Conservation (phyloP, 1,140 invertebrate species). For the Tetranychus urticae region DNA sequence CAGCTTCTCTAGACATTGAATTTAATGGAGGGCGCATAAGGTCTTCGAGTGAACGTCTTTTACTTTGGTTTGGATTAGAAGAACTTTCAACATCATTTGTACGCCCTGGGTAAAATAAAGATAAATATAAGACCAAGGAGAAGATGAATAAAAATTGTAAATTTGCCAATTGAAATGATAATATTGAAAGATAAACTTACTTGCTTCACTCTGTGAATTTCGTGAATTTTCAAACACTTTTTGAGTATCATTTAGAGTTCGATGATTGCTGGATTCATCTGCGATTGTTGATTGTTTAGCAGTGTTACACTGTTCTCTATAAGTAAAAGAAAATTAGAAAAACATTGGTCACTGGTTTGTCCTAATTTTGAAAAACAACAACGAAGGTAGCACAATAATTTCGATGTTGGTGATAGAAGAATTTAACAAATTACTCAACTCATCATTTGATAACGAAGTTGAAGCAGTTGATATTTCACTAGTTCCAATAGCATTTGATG, state of each 20-base stretch:
- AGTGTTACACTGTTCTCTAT: conserved; percentile 21
- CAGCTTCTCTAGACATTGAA: conserved; percentile 38
- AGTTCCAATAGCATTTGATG: too few relatives aligned
- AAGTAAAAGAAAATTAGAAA: conserved; percentile 13
- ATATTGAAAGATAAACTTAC: conserved; percentile 18
- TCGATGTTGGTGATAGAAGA: too few relatives aligned
- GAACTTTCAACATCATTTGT: conserved; percentile 21
- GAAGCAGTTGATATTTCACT: too few relatives aligned
- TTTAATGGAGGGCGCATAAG: conserved; percentile 48
- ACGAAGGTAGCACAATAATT: too few relatives aligned
- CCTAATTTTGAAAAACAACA: too few relatives aligned
- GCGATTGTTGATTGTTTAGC: conserved; percentile 32
- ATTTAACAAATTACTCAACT: too few relatives aligned
- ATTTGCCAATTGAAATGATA: not conserved
- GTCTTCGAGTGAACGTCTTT: conserved; percentile 37
- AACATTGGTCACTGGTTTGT: too few relatives aligned
- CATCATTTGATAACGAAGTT: too few relatives aligned
- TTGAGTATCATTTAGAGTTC: conserved; percentile 19
- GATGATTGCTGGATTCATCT: conserved; percentile 16
- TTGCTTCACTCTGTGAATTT: conserved; percentile 36
- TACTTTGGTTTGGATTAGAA: conserved; percentile 14
- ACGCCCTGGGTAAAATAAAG: conserved; percentile 17
- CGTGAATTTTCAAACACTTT: conserved; percentile 38
- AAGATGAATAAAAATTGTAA: not conserved
- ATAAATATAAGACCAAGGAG: too few relatives aligned